These are phyloP conservation scores for Athalia rosae DNA, from an alignment of 2,888 invertebrate genomes.

Conservation along the genomic window DNA sequence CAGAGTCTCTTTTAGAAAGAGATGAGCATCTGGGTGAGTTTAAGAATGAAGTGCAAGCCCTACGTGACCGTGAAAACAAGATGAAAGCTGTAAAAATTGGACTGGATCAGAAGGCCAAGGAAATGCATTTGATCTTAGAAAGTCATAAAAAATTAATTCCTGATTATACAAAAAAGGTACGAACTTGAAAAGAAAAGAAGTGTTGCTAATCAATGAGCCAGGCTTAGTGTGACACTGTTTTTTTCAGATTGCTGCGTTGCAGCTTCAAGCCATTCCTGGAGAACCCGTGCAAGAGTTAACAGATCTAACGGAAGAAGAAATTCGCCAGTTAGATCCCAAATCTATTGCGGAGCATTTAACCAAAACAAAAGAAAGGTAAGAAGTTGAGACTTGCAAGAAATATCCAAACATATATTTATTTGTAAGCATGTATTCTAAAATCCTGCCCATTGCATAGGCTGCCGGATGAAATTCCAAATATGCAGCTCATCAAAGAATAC, in stretches of 20 bases:
- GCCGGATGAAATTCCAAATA: conserved; percentile 67
- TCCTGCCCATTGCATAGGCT: conserved; percentile 46
- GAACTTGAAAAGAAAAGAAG: conserved; percentile 31
- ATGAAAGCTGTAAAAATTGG: conserved; percentile 84
- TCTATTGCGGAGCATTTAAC: conserved; percentile 76
- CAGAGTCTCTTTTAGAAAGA: conserved; percentile 77
- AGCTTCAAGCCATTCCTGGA: conserved; percentile 79
- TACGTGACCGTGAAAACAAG: conserved; percentile 81
- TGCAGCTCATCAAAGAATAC: conserved; percentile 77
- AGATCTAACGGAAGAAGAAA: conserved; percentile 80
- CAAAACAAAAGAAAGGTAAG: conserved; percentile 76
- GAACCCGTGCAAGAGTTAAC: conserved; percentile 74
- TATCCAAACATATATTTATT: neutral
- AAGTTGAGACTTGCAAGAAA: conserved; percentile 50
- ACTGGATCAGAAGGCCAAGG: conserved; percentile 82
- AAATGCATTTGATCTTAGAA: conserved; percentile 77
- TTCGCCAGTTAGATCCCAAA: conserved; percentile 77
- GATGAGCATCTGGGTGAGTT: conserved; percentile 76
- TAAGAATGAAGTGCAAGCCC: conserved; percentile 79
- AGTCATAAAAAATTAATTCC: conserved; percentile 78
- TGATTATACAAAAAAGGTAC: conserved; percentile 76
- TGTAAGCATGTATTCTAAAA: neutral
- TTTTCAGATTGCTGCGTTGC: conserved; percentile 76
- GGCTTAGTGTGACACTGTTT: conserved; percentile 44
- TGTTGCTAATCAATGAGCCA: neutral